Evolutionary conservation across 2,797 vertebrate species (phyloP).

Genomic region (Tenualosa ilisha): DNA sequence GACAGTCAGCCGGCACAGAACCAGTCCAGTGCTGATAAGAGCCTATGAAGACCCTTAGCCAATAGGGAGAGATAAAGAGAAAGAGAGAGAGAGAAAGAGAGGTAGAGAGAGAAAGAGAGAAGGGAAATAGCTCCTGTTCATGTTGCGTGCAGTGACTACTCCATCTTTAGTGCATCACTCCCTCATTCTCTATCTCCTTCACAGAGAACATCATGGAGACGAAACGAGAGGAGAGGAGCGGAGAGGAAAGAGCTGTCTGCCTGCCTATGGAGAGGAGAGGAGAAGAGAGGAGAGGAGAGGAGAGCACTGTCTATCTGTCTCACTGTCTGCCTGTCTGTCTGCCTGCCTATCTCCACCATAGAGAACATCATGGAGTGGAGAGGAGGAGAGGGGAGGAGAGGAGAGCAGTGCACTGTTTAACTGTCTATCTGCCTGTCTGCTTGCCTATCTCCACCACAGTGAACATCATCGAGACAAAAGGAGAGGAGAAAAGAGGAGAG

Average conservation of each 20-base stretch:
- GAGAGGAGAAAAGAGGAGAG: no score
- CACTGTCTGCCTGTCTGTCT: no score
- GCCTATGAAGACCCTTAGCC: background rate
- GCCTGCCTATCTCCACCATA: no score
- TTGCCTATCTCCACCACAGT: no score
- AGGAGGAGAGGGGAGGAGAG: background rate
- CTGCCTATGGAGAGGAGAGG: background rate
- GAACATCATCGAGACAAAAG: no score
- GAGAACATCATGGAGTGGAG: background rate
- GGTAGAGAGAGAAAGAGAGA: background rate
- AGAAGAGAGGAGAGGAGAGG: background rate
- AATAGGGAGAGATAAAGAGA: conserved; percentile 3
- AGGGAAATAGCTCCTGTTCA: background rate
- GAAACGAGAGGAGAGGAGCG: background rate
- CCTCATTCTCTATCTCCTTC: background rate
- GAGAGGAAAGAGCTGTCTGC: background rate
- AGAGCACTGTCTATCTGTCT: no score
- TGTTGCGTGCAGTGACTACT: background rate
- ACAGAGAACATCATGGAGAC: background rate
- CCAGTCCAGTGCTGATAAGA: background rate
- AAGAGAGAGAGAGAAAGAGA: conserved; percentile 26
- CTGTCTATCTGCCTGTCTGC: no score
- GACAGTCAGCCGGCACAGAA: background rate
- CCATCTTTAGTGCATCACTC: background rate
- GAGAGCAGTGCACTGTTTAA: no score